Evolutionary conservation across 2,113 vertebrate genomes (phyloP).

Genomic region (Clarias magur): DNA sequence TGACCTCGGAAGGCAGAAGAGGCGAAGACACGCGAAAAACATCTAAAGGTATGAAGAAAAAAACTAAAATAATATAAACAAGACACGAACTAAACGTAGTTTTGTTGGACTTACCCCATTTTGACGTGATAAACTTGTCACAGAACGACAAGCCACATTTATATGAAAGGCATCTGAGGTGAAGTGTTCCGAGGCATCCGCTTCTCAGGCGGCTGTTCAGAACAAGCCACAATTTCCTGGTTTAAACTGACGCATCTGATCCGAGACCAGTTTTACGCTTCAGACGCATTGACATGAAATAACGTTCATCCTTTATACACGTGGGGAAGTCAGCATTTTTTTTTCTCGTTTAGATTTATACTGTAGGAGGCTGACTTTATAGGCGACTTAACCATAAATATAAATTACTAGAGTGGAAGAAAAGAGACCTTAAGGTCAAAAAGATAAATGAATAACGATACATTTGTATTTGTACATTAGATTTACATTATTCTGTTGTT

Average conservation of each 20-base stretch:
- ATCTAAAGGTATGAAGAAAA: not conserved
- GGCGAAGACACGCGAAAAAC: not conserved
- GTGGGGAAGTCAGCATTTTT: not conserved
- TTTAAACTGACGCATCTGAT: slow-evolving; percentile 29
- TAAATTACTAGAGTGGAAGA: too few relatives aligned
- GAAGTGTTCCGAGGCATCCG: slow-evolving; percentile 35
- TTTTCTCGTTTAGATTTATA: too few relatives aligned
- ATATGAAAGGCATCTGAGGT: not conserved
- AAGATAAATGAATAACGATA: not conserved
- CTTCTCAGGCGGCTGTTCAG: slow-evolving; percentile 5
- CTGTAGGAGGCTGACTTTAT: not conserved
- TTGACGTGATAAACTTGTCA: not conserved
- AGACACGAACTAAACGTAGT: not conserved
- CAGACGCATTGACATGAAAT: not conserved
- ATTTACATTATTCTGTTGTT: not conserved
- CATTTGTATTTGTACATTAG: too few relatives aligned
- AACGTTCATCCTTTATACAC: not conserved
- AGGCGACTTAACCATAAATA: not conserved
- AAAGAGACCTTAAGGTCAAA: not conserved
- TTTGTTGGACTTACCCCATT: slow-evolving; percentile 27
- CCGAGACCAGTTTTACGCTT: slow-evolving; percentile 5
- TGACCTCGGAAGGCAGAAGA: not conserved
- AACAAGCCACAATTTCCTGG: slow-evolving; percentile 46
- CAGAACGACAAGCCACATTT: not conserved
- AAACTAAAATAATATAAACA: too few relatives aligned